These are phyloP conservation scores for Chelmon rostratus DNA, from an alignment of 2,797 vertebrate genomes.

Conservation along the genomic window DNA sequence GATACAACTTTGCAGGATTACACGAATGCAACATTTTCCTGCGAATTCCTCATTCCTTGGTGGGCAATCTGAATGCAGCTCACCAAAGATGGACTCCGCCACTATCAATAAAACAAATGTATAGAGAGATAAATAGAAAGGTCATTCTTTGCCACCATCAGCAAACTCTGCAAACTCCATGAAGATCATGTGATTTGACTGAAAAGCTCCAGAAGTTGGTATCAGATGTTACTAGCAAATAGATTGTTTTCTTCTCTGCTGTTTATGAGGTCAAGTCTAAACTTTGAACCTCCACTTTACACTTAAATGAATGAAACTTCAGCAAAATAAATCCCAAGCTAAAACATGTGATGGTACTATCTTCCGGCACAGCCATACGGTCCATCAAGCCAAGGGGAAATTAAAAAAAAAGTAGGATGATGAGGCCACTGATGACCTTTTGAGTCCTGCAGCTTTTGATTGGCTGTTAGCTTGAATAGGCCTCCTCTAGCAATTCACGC, in stretches of 20 bases:
- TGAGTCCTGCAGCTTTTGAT: not conserved
- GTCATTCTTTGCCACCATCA: not conserved
- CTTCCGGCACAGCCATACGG: not conserved
- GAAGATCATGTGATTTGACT: not conserved
- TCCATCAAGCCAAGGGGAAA: not conserved
- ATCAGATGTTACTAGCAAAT: not conserved
- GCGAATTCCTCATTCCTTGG: not conserved
- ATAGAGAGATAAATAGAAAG: not conserved
- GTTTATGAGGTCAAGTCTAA: too few species aligned
- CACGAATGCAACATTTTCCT: not conserved
- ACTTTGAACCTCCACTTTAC: too few species aligned
- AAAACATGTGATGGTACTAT: not conserved
- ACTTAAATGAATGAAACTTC: not conserved
- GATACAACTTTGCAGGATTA: not conserved
- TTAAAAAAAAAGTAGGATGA: not conserved
- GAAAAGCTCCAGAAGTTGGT: not conserved
- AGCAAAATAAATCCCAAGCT: not conserved
- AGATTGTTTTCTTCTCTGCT: not conserved
- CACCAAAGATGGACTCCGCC: not conserved
- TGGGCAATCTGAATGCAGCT: not conserved
- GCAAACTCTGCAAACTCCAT: not conserved
- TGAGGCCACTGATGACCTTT: not conserved
- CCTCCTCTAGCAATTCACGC: not conserved
- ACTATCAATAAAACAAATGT: not conserved
- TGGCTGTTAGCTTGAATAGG: conserved; percentile 7